Evolutionary conservation across 2,113 vertebrate genomes (phyloP), one percentile per base, ranked within the genome.

Genomic region (Scophthalmus maximus): DNA sequence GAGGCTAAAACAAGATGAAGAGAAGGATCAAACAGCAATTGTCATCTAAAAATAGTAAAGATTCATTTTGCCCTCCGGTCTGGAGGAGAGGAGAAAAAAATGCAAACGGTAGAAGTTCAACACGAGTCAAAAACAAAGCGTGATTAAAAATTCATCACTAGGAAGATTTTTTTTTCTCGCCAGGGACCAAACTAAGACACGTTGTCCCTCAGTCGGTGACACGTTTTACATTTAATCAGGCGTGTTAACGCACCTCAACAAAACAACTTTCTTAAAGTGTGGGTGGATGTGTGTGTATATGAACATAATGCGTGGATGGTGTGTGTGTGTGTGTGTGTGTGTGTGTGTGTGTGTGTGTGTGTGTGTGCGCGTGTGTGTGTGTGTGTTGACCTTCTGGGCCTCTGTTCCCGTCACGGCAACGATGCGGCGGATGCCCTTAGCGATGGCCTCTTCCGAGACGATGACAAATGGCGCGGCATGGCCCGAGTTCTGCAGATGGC

Each of bases 381-480:
- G 40, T 11, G 25, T 34, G 1, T 89, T 91, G 52, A 98, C 98
- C 96, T 99, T 99, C 80, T 96, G 95, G 30, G 98, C 97, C 83
- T 98, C 97, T 0, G 93, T 64, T 29, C 97, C 97, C 0, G 97
- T 99, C 88, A 99, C 94, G 0, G 96, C 97, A 34, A 99, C 96
- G 58, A 99, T 98, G 78, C 98, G 96, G 47, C 98, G 95, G 92
- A 98, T 97, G 72, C 98, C 98, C 87, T 99, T 99, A 69, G 98
- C 97, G 78, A 99, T 98, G 22, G 98, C 97, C 92, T 99, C 98
- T 87, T 99, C 98, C 0, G 96, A 97, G 78, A 98, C 95, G 22
- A 99, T 96, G 86, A 96, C 96, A 66, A 99, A 98, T 5, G 94
- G 93, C 1, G 93, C 94, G 0, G 95, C 94, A 0, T 99, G 97